Conservation (phyloP, 2,113 vertebrate species). For the Otis tarda region DNA sequence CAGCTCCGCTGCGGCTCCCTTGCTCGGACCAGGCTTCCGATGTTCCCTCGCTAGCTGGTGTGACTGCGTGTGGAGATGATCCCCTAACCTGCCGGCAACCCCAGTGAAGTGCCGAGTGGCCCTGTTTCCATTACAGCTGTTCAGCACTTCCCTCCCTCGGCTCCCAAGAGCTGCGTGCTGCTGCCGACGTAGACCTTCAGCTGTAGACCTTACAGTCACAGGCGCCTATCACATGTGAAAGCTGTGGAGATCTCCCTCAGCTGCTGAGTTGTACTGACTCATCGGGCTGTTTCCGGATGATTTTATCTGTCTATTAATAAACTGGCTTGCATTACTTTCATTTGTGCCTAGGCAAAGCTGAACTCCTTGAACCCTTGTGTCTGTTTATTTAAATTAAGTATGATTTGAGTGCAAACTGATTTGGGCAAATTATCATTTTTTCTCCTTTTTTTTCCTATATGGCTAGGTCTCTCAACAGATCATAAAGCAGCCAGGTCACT, state of each 20-base stretch:
- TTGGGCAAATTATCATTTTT: not conserved
- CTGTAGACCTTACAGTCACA: not conserved
- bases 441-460: not conserved
- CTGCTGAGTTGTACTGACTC: not conserved
- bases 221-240: not conserved
- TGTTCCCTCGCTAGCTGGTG: not conserved
- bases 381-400: not conserved
- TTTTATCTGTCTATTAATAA: conserved; percentile 1
- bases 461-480: not conserved
- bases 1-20: not conserved
- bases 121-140: not conserved
- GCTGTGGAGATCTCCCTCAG: not conserved
- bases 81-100: not conserved
- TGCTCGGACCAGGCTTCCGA: not conserved
- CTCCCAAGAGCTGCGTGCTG: not conserved
- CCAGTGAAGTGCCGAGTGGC: rapidly evolving
- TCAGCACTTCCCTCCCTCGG: rapidly evolving
- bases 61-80: rapidly evolving
- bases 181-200: not conserved
- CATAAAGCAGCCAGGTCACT: not conserved
- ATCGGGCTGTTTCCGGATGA: not conserved
- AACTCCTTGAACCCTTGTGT: not conserved
- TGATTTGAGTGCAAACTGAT: not conserved
- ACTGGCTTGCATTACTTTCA: not conserved
- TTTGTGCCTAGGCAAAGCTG: not conserved